A percentile compares a stretch with the other conserved stretches of the same genome.
These are phyloP conservation scores for Ameiurus melas DNA, from an alignment of 2,113 vertebrate genomes.

Conservation along the genomic window DNA sequence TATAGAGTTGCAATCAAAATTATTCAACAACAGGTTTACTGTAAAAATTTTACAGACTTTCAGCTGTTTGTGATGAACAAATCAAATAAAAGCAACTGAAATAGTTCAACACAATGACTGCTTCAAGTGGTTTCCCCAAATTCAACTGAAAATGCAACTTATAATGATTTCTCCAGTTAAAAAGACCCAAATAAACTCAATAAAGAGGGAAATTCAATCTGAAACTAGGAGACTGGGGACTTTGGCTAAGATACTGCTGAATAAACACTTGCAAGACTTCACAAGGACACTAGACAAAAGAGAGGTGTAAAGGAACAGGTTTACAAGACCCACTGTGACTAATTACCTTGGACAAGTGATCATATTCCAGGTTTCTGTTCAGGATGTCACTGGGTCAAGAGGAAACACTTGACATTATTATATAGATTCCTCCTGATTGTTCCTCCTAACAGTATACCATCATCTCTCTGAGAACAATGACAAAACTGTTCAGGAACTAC, in stretches of 20 bases:
- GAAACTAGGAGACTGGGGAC: neutral
- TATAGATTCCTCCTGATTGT: neutral
- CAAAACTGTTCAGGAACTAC: neutral
- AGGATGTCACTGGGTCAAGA: neutral
- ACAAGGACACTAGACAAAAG: neutral
- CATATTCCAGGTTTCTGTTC: neutral
- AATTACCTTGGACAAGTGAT: neutral
- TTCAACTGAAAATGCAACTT: too few relatives aligned
- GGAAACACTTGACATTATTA: neutral
- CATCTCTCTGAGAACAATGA: neutral
- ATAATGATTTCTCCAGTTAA: too few relatives aligned
- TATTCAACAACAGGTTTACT: too few relatives aligned
- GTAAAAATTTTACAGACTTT: too few relatives aligned
- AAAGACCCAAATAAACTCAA: neutral
- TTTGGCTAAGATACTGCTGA: neutral
- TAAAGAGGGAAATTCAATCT: neutral
- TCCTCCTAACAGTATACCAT: neutral
- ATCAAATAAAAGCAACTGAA: too few relatives aligned
- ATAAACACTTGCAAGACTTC: neutral
- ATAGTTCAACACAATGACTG: too few relatives aligned
- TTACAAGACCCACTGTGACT: neutral
- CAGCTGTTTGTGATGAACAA: too few relatives aligned
- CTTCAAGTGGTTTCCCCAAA: too few relatives aligned
- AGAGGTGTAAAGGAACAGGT: neutral
- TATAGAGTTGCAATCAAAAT: too few relatives aligned